A percentile compares a stretch with the other conserved stretches of the same genome.
Conservation (phyloP, 2,797 vertebrate species). For the Myotis daubentonii region DNA sequence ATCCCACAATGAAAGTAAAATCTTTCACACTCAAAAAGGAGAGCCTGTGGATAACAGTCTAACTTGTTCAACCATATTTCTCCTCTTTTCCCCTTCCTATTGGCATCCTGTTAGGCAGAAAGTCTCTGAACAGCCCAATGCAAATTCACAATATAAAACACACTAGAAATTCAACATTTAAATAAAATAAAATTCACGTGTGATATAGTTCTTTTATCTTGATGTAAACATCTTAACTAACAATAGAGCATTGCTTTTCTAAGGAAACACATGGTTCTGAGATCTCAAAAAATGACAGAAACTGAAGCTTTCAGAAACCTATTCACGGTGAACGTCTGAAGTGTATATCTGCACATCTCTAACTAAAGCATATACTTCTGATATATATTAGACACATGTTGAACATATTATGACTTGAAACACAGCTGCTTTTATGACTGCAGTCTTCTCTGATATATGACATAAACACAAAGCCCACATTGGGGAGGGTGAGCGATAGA, state of each 20-base stretch:
- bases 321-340: accelerated
- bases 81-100: accelerated
- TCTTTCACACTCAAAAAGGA: accelerated
- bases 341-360: accelerated
- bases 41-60: accelerated
- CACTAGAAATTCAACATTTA: no score
- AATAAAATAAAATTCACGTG: not conserved
- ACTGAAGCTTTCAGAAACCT: not conserved
- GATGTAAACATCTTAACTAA: not conserved
- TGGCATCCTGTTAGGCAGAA: not conserved
- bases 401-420: accelerated
- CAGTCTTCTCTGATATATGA: not conserved
- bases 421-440: accelerated
- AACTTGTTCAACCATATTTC: accelerated
- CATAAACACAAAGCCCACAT: not conserved
- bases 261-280: not conserved
- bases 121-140: not conserved
- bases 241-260: not conserved
- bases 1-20: not conserved
- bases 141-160: accelerated
- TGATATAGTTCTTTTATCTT: not conserved
- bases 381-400: accelerated
- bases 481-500: not conserved
- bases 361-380: not conserved
- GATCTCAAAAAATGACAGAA: not conserved